These are phyloP conservation scores for Pollachius pollachius DNA, from an alignment of 2,113 vertebrate species.

Conservation along the genomic window DNA sequence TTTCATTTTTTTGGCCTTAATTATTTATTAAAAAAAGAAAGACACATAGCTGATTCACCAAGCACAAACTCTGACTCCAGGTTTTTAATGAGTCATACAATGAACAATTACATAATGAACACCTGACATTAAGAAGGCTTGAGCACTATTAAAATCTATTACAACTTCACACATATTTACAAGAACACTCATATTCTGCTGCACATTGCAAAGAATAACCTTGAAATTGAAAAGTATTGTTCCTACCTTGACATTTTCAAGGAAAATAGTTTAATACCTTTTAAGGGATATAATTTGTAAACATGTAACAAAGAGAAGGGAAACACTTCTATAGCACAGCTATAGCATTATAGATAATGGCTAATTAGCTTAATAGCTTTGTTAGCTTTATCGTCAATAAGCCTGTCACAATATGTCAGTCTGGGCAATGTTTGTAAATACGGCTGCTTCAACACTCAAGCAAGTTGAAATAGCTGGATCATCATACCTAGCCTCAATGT, in stretches of 20 bases:
- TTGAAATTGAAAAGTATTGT: not conserved
- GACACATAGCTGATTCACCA: not conserved
- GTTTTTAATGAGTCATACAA: not conserved
- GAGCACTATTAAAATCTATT: not conserved
- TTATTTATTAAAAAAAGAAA: not conserved
- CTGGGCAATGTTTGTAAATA: too few relatives aligned
- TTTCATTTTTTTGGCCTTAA: not conserved
- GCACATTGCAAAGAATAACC: conserved; percentile 19
- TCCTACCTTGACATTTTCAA: not conserved
- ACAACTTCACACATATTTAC: not conserved
- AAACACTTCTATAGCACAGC: conserved; percentile 13
- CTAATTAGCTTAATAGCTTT: too few relatives aligned
- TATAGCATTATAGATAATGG: conserved; percentile 9
- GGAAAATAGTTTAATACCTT: conserved; percentile 23
- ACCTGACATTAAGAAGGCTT: not conserved
- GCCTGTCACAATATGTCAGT: too few relatives aligned
- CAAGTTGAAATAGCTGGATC: too few relatives aligned
- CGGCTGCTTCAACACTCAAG: too few relatives aligned
- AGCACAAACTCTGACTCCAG: not conserved
- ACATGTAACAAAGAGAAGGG: conserved; percentile 47
- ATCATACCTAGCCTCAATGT: too few relatives aligned
- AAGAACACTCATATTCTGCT: not conserved
- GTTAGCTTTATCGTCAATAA: too few relatives aligned
- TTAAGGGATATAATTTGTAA: conserved; percentile 41
- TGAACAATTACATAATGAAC: not conserved